Evolutionary conservation across 1,140 invertebrate genomes (phyloP).

Genomic region (Rhopalosiphum maidis): DNA sequence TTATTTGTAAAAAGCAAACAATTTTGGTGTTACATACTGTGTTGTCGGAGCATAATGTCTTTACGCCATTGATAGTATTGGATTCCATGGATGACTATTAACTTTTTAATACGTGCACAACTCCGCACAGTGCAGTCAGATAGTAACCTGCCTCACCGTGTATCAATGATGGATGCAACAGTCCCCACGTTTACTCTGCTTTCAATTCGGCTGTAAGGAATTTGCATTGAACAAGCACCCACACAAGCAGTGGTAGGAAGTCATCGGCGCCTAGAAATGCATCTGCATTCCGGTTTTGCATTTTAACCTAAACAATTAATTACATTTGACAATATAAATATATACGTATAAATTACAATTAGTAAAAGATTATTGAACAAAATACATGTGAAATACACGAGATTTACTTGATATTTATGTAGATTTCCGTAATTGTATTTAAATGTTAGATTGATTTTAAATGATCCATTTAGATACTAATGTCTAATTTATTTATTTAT

Average conservation of each 20-base stretch:
- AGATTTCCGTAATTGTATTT: too few species aligned
- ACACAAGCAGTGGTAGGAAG: constrained; percentile 86
- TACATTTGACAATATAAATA: not conserved
- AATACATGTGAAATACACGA: too few species aligned
- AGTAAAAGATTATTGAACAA: too few species aligned
- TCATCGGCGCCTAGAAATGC: constrained; percentile 80
- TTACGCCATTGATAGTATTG: constrained; percentile 42
- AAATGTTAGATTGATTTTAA: too few species aligned
- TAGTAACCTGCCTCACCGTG: constrained; percentile 94
- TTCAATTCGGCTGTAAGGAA: constrained; percentile 91
- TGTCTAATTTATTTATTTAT: too few species aligned
- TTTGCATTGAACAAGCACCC: constrained; percentile 85
- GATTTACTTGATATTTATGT: too few species aligned
- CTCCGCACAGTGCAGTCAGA: constrained; percentile 88
- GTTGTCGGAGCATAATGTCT: constrained; percentile 36
- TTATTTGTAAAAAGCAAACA: not conserved
- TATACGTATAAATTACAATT: too few species aligned
- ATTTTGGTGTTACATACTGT: constrained; percentile 1
- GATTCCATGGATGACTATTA: constrained; percentile 68
- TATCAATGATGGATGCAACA: constrained; percentile 86
- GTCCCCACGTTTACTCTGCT: constrained; percentile 93
- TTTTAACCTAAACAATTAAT: constrained; percentile 65
- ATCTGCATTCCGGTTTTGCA: constrained; percentile 63
- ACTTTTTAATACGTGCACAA: constrained; percentile 90
- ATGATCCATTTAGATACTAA: too few species aligned